Evolutionary conservation across 2,888 invertebrate genomes (phyloP).

Genomic region (Scelioninae gen. 1): DNA sequence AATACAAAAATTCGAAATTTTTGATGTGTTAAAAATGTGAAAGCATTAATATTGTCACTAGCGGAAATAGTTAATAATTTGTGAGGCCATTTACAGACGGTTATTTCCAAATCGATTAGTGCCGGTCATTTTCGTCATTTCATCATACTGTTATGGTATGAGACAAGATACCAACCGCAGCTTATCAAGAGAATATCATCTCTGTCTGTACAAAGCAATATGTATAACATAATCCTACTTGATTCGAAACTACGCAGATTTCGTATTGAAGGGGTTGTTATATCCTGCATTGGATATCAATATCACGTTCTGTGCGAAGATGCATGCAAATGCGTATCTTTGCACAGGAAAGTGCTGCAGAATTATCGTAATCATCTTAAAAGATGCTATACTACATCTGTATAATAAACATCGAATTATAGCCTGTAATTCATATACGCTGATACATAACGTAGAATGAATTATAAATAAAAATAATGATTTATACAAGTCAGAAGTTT

Average conservation of each 20-base stretch:
- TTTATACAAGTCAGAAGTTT: no score
- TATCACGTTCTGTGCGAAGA: slow-evolving; percentile 57
- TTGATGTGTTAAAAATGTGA: slow-evolving; percentile 17
- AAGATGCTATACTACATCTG: slow-evolving; percentile 25
- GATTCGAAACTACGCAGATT: slow-evolving; percentile 66
- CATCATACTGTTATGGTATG: no score
- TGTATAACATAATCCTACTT: slow-evolving; percentile 71
- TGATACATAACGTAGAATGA: no score
- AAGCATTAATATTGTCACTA: slow-evolving; percentile 21
- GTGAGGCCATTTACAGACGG: slow-evolving; percentile 30
- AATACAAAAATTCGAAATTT: slow-evolving; percentile 23
- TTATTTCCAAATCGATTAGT: slow-evolving; percentile 49
- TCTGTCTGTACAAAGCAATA: slow-evolving; percentile 68
- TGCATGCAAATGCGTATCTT: slow-evolving; percentile 51
- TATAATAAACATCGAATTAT: slow-evolving; percentile 18
- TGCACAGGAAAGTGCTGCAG: slow-evolving; percentile 46
- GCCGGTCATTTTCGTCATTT: slow-evolving; percentile 53
- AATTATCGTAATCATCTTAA: slow-evolving; percentile 44
- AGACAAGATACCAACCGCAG: slow-evolving; percentile 23
- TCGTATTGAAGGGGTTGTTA: slow-evolving; percentile 50
- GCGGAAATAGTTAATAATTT: slow-evolving; percentile 45
- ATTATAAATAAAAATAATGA: no score
- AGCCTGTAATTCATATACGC: background rate
- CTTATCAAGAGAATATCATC: slow-evolving; percentile 55
- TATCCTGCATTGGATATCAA: slow-evolving; percentile 61